These are phyloP conservation scores for Onychomys arenicola DNA, from an alignment of 2,797 vertebrate genomes.

Conservation along the genomic window DNA sequence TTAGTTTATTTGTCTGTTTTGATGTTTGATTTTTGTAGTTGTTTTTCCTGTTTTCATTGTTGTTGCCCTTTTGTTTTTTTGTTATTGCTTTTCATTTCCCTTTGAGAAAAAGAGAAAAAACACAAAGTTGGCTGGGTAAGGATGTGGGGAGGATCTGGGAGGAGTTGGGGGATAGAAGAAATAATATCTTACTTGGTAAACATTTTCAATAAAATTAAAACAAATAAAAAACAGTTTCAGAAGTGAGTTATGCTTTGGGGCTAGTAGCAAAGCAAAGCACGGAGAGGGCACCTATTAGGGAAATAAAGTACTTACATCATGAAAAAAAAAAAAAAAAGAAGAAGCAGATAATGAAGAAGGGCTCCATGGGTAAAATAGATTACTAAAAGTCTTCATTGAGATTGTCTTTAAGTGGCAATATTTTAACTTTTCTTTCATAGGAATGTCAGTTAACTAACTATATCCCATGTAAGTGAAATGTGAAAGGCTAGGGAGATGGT, in stretches of 20 bases:
- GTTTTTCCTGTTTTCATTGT: too few species aligned
- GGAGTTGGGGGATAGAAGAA: neutral
- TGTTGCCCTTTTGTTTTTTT: too few species aligned
- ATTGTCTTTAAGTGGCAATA: neutral
- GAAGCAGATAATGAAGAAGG: neutral
- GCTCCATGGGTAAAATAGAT: neutral
- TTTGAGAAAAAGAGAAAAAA: too few species aligned
- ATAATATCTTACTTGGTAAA: neutral
- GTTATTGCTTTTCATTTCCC: too few species aligned
- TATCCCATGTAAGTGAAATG: neutral
- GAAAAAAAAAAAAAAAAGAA: too few species aligned
- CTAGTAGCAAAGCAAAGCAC: neutral
- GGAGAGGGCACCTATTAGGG: too few species aligned
- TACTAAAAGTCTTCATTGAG: neutral
- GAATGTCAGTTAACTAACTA: neutral
- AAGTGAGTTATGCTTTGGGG: neutral
- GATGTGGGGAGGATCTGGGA: too few species aligned
- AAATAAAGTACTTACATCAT: neutral
- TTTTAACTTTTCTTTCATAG: neutral
- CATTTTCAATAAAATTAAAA: neutral
- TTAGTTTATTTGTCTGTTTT: too few species aligned
- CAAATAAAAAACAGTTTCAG: neutral
- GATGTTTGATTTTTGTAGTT: too few species aligned
- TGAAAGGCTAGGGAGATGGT: neutral
- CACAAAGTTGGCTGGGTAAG: too few species aligned